Conservation (phyloP, 2,888 invertebrate genomes). For the Orchesella flavescens region DNA sequence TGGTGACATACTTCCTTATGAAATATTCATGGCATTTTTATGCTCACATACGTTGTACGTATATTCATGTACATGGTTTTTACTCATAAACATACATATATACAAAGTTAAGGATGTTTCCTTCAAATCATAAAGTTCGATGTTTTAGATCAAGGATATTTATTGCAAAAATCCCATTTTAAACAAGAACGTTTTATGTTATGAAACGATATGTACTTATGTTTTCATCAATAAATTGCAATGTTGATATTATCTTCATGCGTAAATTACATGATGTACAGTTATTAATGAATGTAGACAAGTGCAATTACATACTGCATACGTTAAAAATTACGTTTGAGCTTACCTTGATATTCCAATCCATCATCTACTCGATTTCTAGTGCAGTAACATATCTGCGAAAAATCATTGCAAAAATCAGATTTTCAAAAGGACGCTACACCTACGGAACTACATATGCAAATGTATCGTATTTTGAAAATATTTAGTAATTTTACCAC, state of each 20-base stretch:
- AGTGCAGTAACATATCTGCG: slow-evolving; percentile 62
- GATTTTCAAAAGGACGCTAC: neutral
- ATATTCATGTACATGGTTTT: neutral
- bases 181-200: no score
- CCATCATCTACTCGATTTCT: slow-evolving; percentile 58
- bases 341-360: slow-evolving; percentile 59
- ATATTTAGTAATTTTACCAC: slow-evolving; percentile 55
- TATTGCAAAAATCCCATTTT: no score
- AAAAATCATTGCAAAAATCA: neutral
- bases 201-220: neutral
- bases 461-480: no score
- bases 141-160: no score
- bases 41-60: neutral
- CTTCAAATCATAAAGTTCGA: neutral
- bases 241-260: neutral
- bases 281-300: no score
- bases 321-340: neutral
- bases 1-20: slow-evolving; percentile 41
- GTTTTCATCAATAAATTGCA: neutral
- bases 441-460: neutral
- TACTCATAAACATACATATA: neutral
- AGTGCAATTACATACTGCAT: no score
- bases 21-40: slow-evolving; percentile 37
- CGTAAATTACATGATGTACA: neutral
- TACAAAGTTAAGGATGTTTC: neutral